Evolutionary conservation across 1,140 invertebrate genomes (phyloP), one percentile per base, ranked within the genome.

Genomic region (Trichoplusia ni): DNA sequence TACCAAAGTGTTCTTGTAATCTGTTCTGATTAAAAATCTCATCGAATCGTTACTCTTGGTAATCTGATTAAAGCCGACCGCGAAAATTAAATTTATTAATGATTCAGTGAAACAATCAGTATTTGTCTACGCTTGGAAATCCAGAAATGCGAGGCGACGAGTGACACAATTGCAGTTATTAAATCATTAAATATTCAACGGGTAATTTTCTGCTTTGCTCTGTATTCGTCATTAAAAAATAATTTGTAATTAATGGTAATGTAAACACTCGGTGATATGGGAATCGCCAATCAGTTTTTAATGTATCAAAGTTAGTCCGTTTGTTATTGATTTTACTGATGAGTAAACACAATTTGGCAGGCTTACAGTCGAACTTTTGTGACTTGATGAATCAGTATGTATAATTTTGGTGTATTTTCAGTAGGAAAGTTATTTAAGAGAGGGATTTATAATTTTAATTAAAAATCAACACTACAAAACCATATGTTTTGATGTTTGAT

Each of bases 131-230:
- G 42, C 8, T 13, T 35, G 51, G 49, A 37, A 54, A 13, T 67
- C 54, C 51, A 37, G 19, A 6, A 49, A 35, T 19, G 23, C 23
- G n/a, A 38, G 27, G 29, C 51, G 60, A 67, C 33, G 58, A 63
- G 13, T 62, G 56, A 67, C 58, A 37, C 49, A 14, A 51, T 16
- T 64, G 53, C 60, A 68, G 60, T 64, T 68, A 68, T 68, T 63
- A 68, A 68, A 63, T 58, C 37, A 64, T 68, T 64, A 64, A 68
- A 51, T 64, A 63, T 68, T 68, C 53, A 68, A 25, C 29, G 25
- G 19, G 53, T 59, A 47, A 68, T 68, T 68, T 63, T 63, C 60
- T 44, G 46, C 59, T 58, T 35, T 35, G 31, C 13, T 37, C 35
- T 38, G 38, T 42, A 31, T 58, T 31, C n/a, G 14, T 42, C 1